Conservation (phyloP, 1,140 invertebrate species). For the Oreohelix idahoensis region DNA sequence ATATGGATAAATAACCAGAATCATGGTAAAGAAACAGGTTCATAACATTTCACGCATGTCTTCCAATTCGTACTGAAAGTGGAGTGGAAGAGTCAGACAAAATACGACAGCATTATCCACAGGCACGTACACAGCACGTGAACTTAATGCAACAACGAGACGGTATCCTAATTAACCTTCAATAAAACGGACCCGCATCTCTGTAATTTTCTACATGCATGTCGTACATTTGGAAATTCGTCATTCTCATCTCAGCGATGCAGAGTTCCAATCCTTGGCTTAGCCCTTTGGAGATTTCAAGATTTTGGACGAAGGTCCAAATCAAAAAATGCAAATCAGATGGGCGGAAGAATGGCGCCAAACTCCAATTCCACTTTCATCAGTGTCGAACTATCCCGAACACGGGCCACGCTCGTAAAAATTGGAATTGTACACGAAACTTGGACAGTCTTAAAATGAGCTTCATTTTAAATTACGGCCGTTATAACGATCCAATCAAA, state of each 20-base stretch:
- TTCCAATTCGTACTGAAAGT: no score
- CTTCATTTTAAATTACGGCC: slow-evolving; percentile 15
- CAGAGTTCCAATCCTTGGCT: slow-evolving; percentile 2
- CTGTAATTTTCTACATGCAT: neutral
- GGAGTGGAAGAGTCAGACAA: no score
- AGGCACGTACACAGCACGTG: no score
- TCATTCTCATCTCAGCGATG: neutral
- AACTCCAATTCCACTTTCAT: slow-evolving; percentile 28
- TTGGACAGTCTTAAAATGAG: slow-evolving; percentile 22
- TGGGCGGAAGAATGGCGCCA: slow-evolving; percentile 15
- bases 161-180: neutral
- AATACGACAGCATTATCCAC: no score
- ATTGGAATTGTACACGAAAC: neutral
- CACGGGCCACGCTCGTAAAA: slow-evolving; percentile 10
- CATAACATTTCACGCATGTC: no score
- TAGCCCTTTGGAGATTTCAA: slow-evolving; percentile 1
- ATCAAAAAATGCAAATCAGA: slow-evolving; percentile 32
- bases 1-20: no score
- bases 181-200: neutral
- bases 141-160: neutral
- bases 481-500: slow-evolving; percentile 15
- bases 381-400: neutral
- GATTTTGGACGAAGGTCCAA: neutral
- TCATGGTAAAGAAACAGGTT: no score
- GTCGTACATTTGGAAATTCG: neutral